These are phyloP conservation scores for Serranus cabrilla DNA, from an alignment of 2,797 vertebrate species.

Conservation along the genomic window DNA sequence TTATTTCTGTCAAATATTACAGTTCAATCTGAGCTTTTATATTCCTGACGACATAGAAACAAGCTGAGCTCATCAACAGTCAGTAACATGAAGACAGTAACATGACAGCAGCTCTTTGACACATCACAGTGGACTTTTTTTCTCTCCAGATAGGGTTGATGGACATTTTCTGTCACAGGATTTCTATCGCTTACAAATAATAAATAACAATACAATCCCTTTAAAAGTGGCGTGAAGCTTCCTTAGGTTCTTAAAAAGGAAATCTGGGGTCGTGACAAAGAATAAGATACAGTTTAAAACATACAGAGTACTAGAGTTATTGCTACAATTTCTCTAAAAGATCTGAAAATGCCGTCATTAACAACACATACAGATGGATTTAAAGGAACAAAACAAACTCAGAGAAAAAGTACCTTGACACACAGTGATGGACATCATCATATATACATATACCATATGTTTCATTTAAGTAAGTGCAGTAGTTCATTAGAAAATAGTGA, in stretches of 20 bases:
- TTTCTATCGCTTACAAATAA: not conserved
- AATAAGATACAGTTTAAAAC: not conserved
- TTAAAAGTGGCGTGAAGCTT: not conserved
- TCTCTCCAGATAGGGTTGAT: not conserved
- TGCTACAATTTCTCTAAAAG: not conserved
- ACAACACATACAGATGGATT: not conserved
- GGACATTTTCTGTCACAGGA: not conserved
- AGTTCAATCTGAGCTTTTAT: constrained; percentile 12
- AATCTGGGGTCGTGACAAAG: not conserved
- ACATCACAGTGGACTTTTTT: not conserved
- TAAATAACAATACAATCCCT: not conserved
- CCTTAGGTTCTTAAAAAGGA: not conserved
- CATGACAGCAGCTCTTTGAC: not conserved
- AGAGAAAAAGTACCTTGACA: not conserved
- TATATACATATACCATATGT: not conserved
- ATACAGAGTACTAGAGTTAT: not conserved
- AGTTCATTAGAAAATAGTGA: constrained; percentile 7
- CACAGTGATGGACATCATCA: not conserved
- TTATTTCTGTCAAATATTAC: constrained; percentile 1
- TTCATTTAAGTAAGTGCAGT: constrained; percentile 15
- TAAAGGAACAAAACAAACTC: not conserved
- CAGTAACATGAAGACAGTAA: constrained; percentile 20
- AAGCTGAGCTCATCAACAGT: constrained; percentile 5
- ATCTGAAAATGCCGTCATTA: not conserved
- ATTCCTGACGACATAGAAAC: constrained; percentile 7